Conservation (phyloP, 2,113 vertebrate species). For the Orthochromis malagaraziensis region DNA sequence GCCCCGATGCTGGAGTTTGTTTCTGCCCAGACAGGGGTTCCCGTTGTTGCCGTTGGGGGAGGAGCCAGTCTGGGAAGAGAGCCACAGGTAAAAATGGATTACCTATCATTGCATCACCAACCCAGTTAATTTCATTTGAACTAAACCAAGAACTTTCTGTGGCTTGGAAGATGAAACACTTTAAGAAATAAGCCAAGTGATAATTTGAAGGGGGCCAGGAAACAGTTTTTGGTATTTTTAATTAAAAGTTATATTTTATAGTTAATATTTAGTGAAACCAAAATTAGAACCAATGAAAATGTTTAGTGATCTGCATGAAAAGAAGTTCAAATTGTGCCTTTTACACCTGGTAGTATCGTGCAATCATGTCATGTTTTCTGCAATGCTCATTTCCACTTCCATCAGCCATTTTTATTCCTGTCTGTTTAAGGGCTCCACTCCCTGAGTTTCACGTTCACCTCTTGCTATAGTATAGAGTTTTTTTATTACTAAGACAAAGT, state of each 20-base stretch:
- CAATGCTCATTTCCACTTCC: neutral
- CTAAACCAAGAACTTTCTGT: neutral
- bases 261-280: neutral
- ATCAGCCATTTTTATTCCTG: neutral
- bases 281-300: neutral
- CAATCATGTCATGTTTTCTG: neutral
- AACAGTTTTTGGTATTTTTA: neutral
- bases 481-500: neutral
- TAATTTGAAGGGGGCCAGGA: neutral
- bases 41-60: slow-evolving; percentile 87
- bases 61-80: slow-evolving; percentile 88
- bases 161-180: neutral
- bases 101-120: neutral
- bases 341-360: neutral
- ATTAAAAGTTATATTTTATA: neutral
- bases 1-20: slow-evolving; percentile 95
- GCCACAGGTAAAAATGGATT: slow-evolving; percentile 76
- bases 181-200: neutral
- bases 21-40: slow-evolving; percentile 89
- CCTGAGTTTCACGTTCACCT: accelerated
- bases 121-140: neutral
- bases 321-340: neutral
- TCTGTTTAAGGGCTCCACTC: neutral
- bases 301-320: neutral
- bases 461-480: neutral